A percentile compares a stretch with the other conserved stretches of the same genome.
Conservation (phyloP, 1,140 invertebrate genomes). For the Carposina sasakii region DNA sequence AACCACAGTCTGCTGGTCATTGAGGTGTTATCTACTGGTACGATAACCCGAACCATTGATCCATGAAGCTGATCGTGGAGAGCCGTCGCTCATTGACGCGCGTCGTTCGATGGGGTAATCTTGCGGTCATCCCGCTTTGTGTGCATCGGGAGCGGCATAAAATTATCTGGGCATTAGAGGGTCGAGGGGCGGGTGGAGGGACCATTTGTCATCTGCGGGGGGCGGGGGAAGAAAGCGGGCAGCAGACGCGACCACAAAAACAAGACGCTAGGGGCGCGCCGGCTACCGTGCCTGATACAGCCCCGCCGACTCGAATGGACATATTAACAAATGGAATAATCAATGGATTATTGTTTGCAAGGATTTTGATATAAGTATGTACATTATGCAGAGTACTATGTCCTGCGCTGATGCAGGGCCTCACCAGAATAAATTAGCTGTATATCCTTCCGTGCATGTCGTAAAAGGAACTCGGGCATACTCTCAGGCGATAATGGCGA, state of each 20-base stretch:
- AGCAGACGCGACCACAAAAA: conserved; percentile 70
- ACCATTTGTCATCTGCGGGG: conserved; percentile 67
- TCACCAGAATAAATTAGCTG: too few species aligned
- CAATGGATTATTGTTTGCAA: too few species aligned
- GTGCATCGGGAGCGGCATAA: conserved; percentile 53
- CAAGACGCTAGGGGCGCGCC: conserved; percentile 50
- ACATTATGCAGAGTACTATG: too few species aligned
- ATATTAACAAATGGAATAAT: too few species aligned
- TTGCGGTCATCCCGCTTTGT: conserved; percentile 52
- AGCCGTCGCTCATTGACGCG: conserved; percentile 51
- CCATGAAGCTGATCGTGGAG: conserved; percentile 46
- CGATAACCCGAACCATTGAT: conserved; percentile 45
- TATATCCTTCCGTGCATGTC: too few species aligned
- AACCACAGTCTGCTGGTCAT: too few species aligned
- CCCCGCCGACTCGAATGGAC: too few species aligned
- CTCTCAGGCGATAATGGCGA: too few species aligned
- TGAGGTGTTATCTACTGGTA: conserved; percentile 42
- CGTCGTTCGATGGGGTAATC: conserved; percentile 52
- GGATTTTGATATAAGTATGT: too few species aligned
- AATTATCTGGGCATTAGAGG: conserved; percentile 63
- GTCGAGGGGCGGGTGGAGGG: conserved; percentile 39
- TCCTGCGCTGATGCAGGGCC: too few species aligned
- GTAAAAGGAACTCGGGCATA: too few species aligned
- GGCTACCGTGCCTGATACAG: conserved; percentile 32
- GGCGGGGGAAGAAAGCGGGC: conserved; percentile 57